These are phyloP conservation scores for Aplocera efformata DNA, from an alignment of 2,888 invertebrate species.

Conservation along the genomic window DNA sequence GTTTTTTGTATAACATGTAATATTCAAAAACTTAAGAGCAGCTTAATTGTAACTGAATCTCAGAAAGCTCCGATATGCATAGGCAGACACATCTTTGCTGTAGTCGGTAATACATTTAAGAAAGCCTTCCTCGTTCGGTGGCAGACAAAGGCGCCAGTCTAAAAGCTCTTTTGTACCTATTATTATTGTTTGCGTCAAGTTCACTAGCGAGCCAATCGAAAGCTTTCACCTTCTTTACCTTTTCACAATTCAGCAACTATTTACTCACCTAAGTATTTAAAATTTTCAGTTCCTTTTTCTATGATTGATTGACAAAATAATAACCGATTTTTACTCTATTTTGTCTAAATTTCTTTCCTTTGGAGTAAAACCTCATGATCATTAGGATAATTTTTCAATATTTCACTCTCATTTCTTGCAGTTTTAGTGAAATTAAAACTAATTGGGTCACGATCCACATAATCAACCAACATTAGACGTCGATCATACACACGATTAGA, in stretches of 20 bases:
- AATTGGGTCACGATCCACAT: slow-evolving; percentile 3
- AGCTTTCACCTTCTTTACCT: slow-evolving; percentile 38
- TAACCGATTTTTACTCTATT: too few relatives aligned
- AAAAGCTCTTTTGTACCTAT: slow-evolving; percentile 62
- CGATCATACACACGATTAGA: slow-evolving; percentile 13
- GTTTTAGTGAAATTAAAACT: neutral
- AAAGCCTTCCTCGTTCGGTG: slow-evolving; percentile 33
- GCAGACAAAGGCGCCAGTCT: slow-evolving; percentile 60
- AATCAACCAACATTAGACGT: slow-evolving; percentile 11
- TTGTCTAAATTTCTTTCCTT: too few relatives aligned
- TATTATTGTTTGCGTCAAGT: slow-evolving; percentile 59
- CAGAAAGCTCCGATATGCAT: slow-evolving; percentile 4
- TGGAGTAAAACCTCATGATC: too few relatives aligned
- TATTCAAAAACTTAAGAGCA: too few relatives aligned
- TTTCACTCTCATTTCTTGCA: too few relatives aligned
- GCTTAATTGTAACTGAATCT: neutral
- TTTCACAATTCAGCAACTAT: slow-evolving; percentile 28
- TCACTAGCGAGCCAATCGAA: slow-evolving; percentile 57
- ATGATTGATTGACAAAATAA: too few relatives aligned
- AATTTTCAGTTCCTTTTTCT: too few relatives aligned
- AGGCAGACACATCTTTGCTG: slow-evolving; percentile 13
- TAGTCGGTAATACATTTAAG: slow-evolving; percentile 50
- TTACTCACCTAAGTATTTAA: slow-evolving; percentile 12
- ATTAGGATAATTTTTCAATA: too few relatives aligned
- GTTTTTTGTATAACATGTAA: too few relatives aligned